Percentiles rank a stretch among this genome's conserved stretches.
Evolutionary conservation across 2,888 invertebrate genomes (phyloP).

Genomic region (Cephus sareptanus): DNA sequence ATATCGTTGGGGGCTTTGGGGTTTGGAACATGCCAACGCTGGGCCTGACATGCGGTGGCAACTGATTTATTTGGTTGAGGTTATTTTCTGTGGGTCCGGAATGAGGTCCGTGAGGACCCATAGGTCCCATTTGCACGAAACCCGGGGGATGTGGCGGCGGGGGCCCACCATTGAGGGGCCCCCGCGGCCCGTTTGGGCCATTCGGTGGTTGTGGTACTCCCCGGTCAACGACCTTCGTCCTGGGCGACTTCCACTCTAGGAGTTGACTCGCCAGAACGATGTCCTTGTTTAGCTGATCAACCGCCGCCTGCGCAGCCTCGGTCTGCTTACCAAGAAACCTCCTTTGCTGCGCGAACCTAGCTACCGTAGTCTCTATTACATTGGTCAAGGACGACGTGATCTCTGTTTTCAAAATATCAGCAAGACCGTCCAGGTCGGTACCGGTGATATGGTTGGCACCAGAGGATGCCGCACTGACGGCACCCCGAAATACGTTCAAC

Average conservation of each 20-base stretch:
- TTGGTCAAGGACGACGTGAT: conserved; percentile 85
- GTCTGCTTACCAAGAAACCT: conserved; percentile 80
- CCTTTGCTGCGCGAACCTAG: conserved; percentile 85
- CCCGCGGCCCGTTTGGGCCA: conserved; percentile 65
- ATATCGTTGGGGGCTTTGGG: conserved; percentile 78
- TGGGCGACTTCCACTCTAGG: conserved; percentile 85
- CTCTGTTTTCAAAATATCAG: conserved; percentile 92
- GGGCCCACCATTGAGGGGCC: conserved; percentile 63
- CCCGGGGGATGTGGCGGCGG: conserved; percentile 66
- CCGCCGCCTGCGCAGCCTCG: conserved; percentile 82
- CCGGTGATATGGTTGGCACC: conserved; percentile 75
- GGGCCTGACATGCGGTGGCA: conserved; percentile 75
- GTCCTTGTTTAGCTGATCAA: conserved; percentile 88
- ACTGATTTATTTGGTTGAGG: conserved; percentile 70
- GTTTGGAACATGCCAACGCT: conserved; percentile 84
- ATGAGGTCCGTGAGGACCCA: conserved; percentile 55
- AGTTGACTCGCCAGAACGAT: conserved; percentile 83
- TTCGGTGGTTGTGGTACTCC: conserved; percentile 68
- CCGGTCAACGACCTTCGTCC: conserved; percentile 79
- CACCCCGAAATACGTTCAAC: conserved; percentile 80
- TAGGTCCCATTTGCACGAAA: conserved; percentile 72
- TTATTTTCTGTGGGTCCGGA: conserved; percentile 67
- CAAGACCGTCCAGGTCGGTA: conserved; percentile 87
- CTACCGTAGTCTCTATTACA: conserved; percentile 88
- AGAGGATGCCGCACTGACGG: conserved; percentile 67